Percentiles rank a stretch among this genome's conserved stretches.
phyloP scores from a whole-genome alignment of 30 jellyfish, hydroid and myxozoan species.

The Turritopsis dohrnii region DNA sequence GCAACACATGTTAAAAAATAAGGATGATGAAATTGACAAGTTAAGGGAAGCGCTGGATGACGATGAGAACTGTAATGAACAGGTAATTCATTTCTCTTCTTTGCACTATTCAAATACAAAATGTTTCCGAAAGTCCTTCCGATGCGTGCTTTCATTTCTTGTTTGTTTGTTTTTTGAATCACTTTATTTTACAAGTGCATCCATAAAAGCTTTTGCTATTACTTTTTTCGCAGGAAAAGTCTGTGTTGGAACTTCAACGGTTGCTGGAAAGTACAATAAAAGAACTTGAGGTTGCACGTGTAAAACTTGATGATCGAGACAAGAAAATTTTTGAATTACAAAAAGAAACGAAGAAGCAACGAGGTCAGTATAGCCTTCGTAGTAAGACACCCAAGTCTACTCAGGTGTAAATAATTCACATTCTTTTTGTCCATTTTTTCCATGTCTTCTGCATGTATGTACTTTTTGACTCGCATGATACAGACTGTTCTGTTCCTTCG shows the following conservation, averaged over 20 bases:
- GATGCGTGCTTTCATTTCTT: background rate
- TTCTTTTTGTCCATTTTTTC: no score
- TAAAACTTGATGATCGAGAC: conserved; percentile 63
- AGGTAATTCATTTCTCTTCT: conserved; percentile 6
- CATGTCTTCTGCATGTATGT: background rate
- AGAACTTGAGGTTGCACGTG: conserved; percentile 66
- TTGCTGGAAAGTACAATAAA: conserved; percentile 48
- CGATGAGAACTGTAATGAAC: conserved; percentile 9
- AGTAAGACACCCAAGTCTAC: conserved; percentile 53
- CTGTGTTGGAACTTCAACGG: conserved; percentile 35
- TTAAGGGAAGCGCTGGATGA: conserved; percentile 57
- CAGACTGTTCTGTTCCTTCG: no score
- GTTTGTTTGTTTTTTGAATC: background rate
- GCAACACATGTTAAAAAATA: conserved; percentile 64
- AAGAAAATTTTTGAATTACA: conserved; percentile 32
- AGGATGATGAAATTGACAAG: conserved; percentile 68
- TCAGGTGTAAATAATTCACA: conserved; percentile 15
- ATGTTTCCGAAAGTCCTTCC: no score
- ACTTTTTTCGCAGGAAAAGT: background rate
- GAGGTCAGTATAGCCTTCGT: conserved; percentile 66
- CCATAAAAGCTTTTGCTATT: background rate
- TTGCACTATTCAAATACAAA: no score
- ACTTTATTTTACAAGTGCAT: background rate
- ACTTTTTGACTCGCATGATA: background rate
- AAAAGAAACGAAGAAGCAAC: conserved; percentile 13